phyloP scores from a whole-genome alignment of 37 sponge, comb jelly and placozoan genomes.

The Axinella damicornis region DNA sequence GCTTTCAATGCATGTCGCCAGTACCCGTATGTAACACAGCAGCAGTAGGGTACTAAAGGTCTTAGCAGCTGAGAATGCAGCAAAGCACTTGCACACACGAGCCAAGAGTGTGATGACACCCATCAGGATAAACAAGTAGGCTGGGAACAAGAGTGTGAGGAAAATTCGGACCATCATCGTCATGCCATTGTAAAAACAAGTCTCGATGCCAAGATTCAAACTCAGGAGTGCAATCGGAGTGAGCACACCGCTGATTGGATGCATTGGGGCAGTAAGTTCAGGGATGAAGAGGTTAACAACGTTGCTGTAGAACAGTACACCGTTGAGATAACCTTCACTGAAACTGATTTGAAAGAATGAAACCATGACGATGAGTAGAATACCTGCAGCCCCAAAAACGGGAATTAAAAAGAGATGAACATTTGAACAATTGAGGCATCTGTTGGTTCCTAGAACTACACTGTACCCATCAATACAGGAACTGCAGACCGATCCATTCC shows the following conservation, averaged over 20 bases:
- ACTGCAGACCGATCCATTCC: conserved; percentile 48
- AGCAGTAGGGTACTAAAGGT: conserved; percentile 45
- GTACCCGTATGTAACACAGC: conserved; percentile 32
- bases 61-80: conserved; percentile 25
- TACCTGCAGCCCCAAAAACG: conserved; percentile 27
- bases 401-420: not conserved
- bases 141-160: conserved; percentile 45
- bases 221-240: conserved; percentile 25
- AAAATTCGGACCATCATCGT: not conserved
- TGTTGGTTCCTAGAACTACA: conserved; percentile 44
- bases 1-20: conserved; percentile 33
- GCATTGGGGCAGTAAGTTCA: not conserved
- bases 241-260: not conserved
- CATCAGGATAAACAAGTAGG: conserved; percentile 61
- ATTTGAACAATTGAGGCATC: conserved; percentile 40
- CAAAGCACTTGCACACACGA: not conserved
- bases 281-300: conserved; percentile 12
- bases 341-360: conserved; percentile 17
- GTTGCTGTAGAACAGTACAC: conserved; percentile 51
- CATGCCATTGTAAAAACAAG: conserved; percentile 70
- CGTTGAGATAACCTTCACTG: conserved; percentile 45
- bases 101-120: conserved; percentile 21
- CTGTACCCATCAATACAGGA: conserved; percentile 38
- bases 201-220: conserved; percentile 23
- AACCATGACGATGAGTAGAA: conserved; percentile 17